phyloP scores from a whole-genome alignment of 1,140 invertebrate species.

The Cyphomyrmex costatus region DNA sequence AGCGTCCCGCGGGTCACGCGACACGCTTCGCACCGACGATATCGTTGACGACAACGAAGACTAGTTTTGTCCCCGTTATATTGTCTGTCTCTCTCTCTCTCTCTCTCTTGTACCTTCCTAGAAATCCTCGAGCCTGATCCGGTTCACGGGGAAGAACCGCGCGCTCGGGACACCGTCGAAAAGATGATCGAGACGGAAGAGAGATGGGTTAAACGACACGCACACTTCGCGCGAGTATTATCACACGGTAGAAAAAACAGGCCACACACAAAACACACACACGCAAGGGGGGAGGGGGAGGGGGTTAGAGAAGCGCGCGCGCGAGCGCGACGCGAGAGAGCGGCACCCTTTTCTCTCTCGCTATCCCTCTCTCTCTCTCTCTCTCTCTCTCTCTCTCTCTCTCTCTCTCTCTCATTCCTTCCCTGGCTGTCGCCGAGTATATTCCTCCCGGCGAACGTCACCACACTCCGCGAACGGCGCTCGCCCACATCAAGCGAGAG shows the following conservation, averaged over 20 bases:
- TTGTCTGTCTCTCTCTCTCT: too few relatives aligned
- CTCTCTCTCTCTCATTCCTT: slow-evolving; percentile 4
- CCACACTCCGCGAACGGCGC: slow-evolving; percentile 49
- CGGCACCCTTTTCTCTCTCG: slow-evolving; percentile 31
- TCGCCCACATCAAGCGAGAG: slow-evolving; percentile 54
- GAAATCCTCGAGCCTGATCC: neutral
- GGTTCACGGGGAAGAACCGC: too few relatives aligned
- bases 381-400: neutral
- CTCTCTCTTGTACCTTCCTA: too few relatives aligned
- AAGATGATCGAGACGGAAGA: slow-evolving; percentile 1
- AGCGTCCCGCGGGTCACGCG: neutral
- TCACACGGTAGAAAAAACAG: slow-evolving; percentile 60
- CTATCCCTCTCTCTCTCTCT: slow-evolving; percentile 11
- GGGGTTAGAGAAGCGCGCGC: slow-evolving; percentile 35
- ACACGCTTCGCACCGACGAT: neutral
- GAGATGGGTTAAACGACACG: slow-evolving; percentile 6
- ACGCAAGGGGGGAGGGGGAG: slow-evolving; percentile 10
- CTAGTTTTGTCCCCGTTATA: neutral
- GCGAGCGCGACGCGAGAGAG: slow-evolving; percentile 33
- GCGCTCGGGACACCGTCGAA: neutral
- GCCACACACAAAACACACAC: slow-evolving; percentile 50
- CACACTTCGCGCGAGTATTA: slow-evolving; percentile 46
- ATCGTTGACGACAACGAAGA: neutral
- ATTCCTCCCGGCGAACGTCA: slow-evolving; percentile 19
- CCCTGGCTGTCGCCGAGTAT: slow-evolving; percentile 23